Evolutionary conservation across 2,113 vertebrate species (phyloP).

Genomic region (Eleginops maclovinus): DNA sequence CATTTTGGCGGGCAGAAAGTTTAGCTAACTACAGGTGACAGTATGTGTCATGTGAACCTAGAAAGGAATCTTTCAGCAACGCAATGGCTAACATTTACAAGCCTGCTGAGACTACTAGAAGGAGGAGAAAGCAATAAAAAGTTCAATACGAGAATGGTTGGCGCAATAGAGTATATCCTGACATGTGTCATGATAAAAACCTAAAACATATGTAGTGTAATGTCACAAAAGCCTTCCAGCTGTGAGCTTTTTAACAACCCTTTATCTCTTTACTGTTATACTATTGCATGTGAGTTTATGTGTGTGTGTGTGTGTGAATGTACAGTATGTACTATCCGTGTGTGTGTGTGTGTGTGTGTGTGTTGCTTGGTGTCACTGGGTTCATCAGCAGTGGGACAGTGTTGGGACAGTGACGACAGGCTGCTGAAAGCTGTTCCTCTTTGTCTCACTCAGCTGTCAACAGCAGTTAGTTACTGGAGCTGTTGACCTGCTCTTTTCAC

Average conservation of each 20-base stretch:
- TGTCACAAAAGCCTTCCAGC: neutral
- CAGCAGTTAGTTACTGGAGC: constrained; percentile 67
- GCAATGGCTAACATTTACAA: neutral
- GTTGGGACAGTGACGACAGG: constrained; percentile 50
- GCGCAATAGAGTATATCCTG: neutral
- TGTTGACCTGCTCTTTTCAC: constrained; percentile 54
- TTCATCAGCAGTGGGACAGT: constrained; percentile 52
- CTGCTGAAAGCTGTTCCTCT: constrained; percentile 47
- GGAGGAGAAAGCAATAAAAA: neutral
- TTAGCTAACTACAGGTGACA: neutral
- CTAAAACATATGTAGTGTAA: neutral
- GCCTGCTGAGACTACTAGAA: neutral
- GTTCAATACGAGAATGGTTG: neutral
- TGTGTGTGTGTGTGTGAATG: constrained; percentile 15
- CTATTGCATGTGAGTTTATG: neutral
- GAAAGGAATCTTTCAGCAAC: neutral
- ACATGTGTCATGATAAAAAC: neutral
- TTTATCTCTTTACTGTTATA: too few relatives aligned
- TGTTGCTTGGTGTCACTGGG: constrained; percentile 61
- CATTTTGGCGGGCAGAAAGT: neutral
- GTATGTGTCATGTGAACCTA: neutral
- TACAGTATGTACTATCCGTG: too few relatives aligned
- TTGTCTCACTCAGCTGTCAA: constrained; percentile 68
- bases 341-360: constrained; percentile 12
- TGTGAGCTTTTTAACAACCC: neutral